Base-by-base conservation (phyloP, 2,888 invertebrate species). In the Mesorhabditis spiculigera region DNA sequence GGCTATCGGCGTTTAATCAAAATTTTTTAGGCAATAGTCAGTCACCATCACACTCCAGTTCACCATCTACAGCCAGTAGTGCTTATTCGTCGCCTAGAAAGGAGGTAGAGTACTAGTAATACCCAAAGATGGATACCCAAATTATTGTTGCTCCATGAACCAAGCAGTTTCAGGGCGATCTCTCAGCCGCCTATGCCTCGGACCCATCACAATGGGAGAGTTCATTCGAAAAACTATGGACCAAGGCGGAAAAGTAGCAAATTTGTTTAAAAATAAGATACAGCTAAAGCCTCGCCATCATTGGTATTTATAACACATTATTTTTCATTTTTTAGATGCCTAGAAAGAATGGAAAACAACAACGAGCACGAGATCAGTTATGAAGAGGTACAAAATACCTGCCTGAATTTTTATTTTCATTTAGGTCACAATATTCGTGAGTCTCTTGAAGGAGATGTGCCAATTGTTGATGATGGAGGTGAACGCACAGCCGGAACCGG, bases 151-250 rank as follows among this genome's bases (percentile, higher is more conserved):
- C 28, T 50, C 58, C n/a, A 13, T 50, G 58, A 50, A 50, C 8
- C 8, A n/a, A 10, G 8, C 58, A 50, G n/a, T 50, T 50, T 50
- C 58, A 50, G 58, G 58, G 58, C 58, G 58, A 50, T 50, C n/a
- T 10, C 10, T 50, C 75, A 45, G 73, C 78, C 0, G 81, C 82
- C 4, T 83, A 82, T 71, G 81, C 82, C 3, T 83, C 83, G 5
- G 84, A 84, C 68, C 84, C 84, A n/a, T 67, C 75, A 5, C 79
- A 79, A 65, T 83, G 83, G 83, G 83, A 84, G 67, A 43, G 72
- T 5, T 73, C 75, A 5, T 82, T 84, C 72, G 78, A 79, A 64
- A 67, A 71, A 64, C 79, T 77, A 72, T 74, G 73, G 74, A 61
- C 13, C 13, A 61, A 73, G 4, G 73, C 71, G 5, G 69, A 72